Evolutionary conservation across 2,888 invertebrate genomes (phyloP), one percentile per base, ranked within the genome.

Genomic region (Autographa pulchrina): DNA sequence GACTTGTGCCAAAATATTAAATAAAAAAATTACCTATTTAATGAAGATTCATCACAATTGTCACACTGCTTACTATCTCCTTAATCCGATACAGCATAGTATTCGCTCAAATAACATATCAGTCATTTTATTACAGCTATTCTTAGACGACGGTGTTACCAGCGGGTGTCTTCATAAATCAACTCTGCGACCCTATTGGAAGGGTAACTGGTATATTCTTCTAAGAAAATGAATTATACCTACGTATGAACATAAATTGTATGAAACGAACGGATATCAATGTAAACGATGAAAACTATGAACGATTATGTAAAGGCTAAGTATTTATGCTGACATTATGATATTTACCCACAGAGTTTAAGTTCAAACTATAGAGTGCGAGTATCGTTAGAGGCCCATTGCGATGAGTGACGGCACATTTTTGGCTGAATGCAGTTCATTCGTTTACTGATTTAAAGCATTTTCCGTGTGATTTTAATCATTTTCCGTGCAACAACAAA

Each of bases 141-240:
- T 69, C 67, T 70, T 74, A 60, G 61, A 68, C 62, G 54, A 67
- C 31, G 18, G 63, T 72, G 59, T 60, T 74, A 62, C 71, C 68
- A 69, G 59, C 56, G 74, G 56, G 59, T 54, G 65, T 67, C 60
- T 69, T 75, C 75, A 83, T 82, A 75, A 78, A 81, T 76, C 72
- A 78, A 72, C 38, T 35, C 68, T 63, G 62, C n/a, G 60, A 68
- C 71, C 70, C 65, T 62, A 54, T 72, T 75, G 63, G 52, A 71
- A 41, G 65, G 48, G 20, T 68, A 58, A 69, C 67, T 60, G 48
- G 71, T 56, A 62, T 61, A 70, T 69, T 71, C 52, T 65, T 63
- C 32, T 25, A 59, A 58, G 69, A 56, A 72, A 68, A 65, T 68
- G 41, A 69, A 77, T 70, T 59, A 80, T 58, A 69, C 68, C 69